Base-by-base conservation (phyloP, 2,888 invertebrate species). In the Lysandra bellargus region DNA sequence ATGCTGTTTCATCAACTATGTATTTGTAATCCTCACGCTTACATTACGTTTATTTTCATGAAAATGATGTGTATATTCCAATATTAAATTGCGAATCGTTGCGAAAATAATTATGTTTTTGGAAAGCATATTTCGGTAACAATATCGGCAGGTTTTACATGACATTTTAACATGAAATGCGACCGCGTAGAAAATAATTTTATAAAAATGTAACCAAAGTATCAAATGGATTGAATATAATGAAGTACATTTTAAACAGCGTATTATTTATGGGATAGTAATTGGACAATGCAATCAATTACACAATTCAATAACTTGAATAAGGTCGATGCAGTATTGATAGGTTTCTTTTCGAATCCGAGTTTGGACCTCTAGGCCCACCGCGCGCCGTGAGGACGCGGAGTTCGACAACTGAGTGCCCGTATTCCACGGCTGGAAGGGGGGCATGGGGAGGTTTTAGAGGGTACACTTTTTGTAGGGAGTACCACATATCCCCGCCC, bases 341-440 rank as follows among this genome's bases (percentile, higher is more conserved):
- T 44, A 75, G 49, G 75, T 75, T 75, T 75, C 75, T 75, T 75
- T 44, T 75, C 49, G 64, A 64, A 33, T 53, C 75, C 1, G 14
- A 44, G 74, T 23, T 57, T 57, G 75, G 49, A 44, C 75, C 75
- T 53, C 5, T 40, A 23, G 23, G 23, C 23, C 23, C 23, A 23
- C 23, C 23, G 23, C 23, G 23, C 23, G 23, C 23, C 23, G 23
- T 23, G 23, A 23, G 40, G 40, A 40, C 40, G 40, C 40, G 40
- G 40, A 40, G 40, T 40, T 5, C 40, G 5, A 3, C 40, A 40
- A 40, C 40, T 4, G 40, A 40, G 40, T 40, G 40, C 5, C 40
- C 40, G 40, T 40, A 40, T 40, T 4, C 40, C 40, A 40, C 40
- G 40, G 40, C 40, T 4, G 40, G 40, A 4, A 40, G 4, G 37